These are phyloP conservation scores for Oxystoma pomonae DNA, from an alignment of 2,888 invertebrate genomes.

Conservation along the genomic window DNA sequence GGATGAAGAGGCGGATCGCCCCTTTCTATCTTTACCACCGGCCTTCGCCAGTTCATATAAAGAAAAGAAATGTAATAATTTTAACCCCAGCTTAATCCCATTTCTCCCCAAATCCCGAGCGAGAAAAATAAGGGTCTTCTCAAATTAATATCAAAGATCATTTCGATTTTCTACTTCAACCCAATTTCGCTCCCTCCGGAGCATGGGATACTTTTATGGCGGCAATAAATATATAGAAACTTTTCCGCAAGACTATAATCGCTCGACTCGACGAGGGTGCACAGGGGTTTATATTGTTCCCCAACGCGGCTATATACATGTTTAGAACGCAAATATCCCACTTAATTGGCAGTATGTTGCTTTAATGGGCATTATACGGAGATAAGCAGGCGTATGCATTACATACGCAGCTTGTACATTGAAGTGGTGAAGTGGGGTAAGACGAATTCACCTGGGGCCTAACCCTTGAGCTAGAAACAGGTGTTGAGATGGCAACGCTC, in stretches of 20 bases:
- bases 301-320: neutral
- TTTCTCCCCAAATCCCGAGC: neutral
- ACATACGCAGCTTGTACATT: no score
- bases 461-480: no score
- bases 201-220: neutral
- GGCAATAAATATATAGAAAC: neutral
- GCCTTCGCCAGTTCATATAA: neutral
- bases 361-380: neutral
- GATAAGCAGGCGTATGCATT: neutral
- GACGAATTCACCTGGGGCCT: no score
- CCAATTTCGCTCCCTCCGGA: no score
- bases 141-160: neutral
- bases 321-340: neutral
- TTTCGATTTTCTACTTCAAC: neutral
- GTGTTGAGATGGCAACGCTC: no score
- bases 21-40: no score
- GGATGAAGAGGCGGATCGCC: no score
- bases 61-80: neutral
- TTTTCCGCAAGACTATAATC: neutral
- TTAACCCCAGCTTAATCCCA: neutral
- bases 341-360: neutral
- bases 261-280: neutral
- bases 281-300: neutral
- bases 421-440: no score
- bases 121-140: neutral